Percentiles rank a stretch among this genome's conserved stretches.
phyloP scores from a whole-genome alignment of 1,140 invertebrate species.

The Achatina immaculata region DNA sequence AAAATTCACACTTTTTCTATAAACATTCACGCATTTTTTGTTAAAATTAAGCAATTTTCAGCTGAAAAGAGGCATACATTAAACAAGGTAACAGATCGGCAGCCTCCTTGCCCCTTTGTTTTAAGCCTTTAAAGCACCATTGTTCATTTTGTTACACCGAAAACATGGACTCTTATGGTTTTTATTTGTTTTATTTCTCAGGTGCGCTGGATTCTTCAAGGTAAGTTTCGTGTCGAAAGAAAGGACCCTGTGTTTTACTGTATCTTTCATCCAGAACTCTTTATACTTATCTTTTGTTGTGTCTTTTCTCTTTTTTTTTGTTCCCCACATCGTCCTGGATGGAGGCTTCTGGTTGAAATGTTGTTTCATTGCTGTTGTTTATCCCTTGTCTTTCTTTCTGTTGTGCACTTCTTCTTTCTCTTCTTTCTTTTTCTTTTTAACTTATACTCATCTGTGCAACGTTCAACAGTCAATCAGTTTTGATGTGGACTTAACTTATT shows the following conservation, averaged over 20 bases:
- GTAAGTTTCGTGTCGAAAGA: constrained; percentile 71
- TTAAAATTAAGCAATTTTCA: neutral
- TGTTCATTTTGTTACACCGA: neutral
- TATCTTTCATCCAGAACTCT: neutral
- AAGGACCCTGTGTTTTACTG: no score
- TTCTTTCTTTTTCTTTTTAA: no score
- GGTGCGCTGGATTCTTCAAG: constrained; percentile 89
- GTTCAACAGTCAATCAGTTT: no score
- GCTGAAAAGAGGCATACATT: neutral
- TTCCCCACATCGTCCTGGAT: no score
- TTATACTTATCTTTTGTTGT: no score
- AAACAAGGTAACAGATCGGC: neutral
- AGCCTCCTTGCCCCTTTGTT: neutral
- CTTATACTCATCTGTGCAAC: no score
- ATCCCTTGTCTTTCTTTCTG: no score
- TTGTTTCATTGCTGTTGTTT: no score
- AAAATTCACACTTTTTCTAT: neutral
- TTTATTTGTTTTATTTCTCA: constrained; percentile 53
- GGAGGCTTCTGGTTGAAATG: no score
- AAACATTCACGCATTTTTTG: neutral
- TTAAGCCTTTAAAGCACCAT: neutral
- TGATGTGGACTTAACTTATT: neutral
- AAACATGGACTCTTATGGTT: neutral
- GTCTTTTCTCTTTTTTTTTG: no score
- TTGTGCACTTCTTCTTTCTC: no score